phyloP scores from a whole-genome alignment of 2,797 vertebrate species.

The Anas capensis region DNA sequence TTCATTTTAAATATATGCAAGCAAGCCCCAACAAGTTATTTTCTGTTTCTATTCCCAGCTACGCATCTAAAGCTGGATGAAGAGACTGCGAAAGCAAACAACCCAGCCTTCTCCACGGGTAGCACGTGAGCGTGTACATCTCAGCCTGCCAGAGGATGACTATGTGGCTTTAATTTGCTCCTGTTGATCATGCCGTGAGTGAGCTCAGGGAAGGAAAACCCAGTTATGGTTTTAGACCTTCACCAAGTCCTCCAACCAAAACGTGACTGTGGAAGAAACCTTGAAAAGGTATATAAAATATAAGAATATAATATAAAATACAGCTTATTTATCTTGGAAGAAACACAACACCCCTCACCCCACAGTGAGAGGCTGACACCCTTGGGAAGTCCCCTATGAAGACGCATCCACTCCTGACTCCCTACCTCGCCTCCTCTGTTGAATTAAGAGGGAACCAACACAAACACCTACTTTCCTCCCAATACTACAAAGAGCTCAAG shows the following conservation, averaged over 20 bases:
- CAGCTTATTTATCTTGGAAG: neutral
- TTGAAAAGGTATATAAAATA: neutral
- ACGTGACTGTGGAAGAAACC: neutral
- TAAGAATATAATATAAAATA: no score
- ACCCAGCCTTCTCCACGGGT: neutral
- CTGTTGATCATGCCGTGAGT: neutral
- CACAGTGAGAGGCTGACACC: neutral
- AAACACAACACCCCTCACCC: neutral
- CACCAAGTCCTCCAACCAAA: neutral
- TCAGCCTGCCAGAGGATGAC: neutral
- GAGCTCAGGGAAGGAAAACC: neutral
- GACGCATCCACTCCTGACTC: rapidly evolving
- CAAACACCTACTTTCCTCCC: neutral
- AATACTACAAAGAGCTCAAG: neutral
- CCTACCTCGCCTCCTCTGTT: neutral
- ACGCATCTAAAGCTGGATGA: neutral
- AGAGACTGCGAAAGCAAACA: neutral
- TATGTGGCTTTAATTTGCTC: neutral
- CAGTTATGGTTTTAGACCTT: neutral
- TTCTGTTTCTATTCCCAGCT: neutral
- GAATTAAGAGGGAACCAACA: neutral
- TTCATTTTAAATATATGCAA: neutral
- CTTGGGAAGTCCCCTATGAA: rapidly evolving
- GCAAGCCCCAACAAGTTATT: neutral
- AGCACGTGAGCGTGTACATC: neutral